A percentile compares a stretch with the other conserved stretches of the same genome.
Evolutionary conservation across 2,113 vertebrate species (phyloP).

Genomic region (Mola mola): DNA sequence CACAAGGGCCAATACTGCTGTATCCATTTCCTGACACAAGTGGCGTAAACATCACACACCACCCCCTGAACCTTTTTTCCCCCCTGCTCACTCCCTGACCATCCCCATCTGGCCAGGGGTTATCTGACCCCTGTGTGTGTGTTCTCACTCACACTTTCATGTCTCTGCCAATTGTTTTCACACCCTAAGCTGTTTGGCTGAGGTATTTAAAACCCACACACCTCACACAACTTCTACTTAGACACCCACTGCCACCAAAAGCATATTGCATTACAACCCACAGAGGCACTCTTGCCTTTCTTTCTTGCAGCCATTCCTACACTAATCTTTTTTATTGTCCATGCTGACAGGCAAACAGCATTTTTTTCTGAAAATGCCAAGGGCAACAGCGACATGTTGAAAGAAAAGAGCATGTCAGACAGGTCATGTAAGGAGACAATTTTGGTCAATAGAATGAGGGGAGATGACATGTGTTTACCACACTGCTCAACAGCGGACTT

Average conservation of each 20-base stretch:
- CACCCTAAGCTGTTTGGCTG: slow-evolving; percentile 68
- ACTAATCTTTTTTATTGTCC: slow-evolving; percentile 56
- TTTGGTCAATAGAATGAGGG: slow-evolving; percentile 19
- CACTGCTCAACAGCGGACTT: slow-evolving; percentile 25
- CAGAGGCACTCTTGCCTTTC: slow-evolving; percentile 26
- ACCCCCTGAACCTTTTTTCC: slow-evolving; percentile 22
- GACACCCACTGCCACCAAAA: slow-evolving; percentile 70
- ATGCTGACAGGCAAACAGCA: slow-evolving; percentile 41
- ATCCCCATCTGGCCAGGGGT: slow-evolving; percentile 75
- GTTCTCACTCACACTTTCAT: slow-evolving; percentile 73
- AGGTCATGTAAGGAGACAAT: slow-evolving; percentile 53
- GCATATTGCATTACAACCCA: slow-evolving; percentile 57
- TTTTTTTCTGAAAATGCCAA: slow-evolving; percentile 36
- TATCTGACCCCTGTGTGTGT: slow-evolving; percentile 72
- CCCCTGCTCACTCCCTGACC: slow-evolving; percentile 48
- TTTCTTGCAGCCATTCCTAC: slow-evolving; percentile 25
- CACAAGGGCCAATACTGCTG: slow-evolving; percentile 55
- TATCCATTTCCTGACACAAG: slow-evolving; percentile 61
- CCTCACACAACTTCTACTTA: slow-evolving; percentile 64
- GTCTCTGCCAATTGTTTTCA: slow-evolving; percentile 78
- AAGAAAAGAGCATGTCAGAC: slow-evolving; percentile 46
- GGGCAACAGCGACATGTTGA: slow-evolving; percentile 31
- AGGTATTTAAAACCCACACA: slow-evolving; percentile 68
- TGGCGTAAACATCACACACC: slow-evolving; percentile 61
- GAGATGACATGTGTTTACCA: slow-evolving; percentile 26